Conservation (phyloP, 2,797 vertebrate species). For the Notolepis coatsorum region DNA sequence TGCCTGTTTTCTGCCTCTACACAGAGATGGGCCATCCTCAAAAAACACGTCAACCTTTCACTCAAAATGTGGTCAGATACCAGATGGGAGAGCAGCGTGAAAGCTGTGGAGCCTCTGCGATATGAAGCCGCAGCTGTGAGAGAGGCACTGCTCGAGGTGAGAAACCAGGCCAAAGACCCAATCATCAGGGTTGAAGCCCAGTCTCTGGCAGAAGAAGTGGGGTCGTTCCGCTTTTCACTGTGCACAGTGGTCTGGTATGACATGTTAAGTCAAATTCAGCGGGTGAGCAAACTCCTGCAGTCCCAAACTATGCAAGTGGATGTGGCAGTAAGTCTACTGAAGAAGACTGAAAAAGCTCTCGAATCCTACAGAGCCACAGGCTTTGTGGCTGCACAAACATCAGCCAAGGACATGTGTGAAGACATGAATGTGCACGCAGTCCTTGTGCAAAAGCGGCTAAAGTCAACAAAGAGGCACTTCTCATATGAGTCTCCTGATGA, state of each 20-base stretch:
- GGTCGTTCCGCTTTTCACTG: slow-evolving; percentile 25
- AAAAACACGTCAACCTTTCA: slow-evolving; percentile 29
- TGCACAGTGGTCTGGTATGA: slow-evolving; percentile 32
- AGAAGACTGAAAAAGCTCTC: slow-evolving; percentile 9
- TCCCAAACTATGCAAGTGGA: too few relatives aligned
- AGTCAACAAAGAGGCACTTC: background rate
- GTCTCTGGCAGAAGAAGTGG: slow-evolving; percentile 32
- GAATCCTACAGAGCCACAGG: slow-evolving; percentile 15
- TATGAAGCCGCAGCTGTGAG: slow-evolving; percentile 31
- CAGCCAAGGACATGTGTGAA: slow-evolving; percentile 11
- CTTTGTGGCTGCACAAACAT: slow-evolving; percentile 11
- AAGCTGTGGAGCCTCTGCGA: slow-evolving; percentile 32
- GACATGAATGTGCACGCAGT: too few relatives aligned
- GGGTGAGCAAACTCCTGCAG: slow-evolving; percentile 38
- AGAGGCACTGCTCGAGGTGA: slow-evolving; percentile 36
- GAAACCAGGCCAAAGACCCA: slow-evolving; percentile 30
- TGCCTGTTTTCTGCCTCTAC: slow-evolving; percentile 33
- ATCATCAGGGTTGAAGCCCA: slow-evolving; percentile 26
- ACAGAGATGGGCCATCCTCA: slow-evolving; percentile 30
- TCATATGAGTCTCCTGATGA: slow-evolving; percentile 1
- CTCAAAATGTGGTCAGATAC: slow-evolving; percentile 40
- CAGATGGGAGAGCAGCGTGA: slow-evolving; percentile 38
- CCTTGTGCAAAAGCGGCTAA: background rate
- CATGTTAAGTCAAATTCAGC: slow-evolving; percentile 17
- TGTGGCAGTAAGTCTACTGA: slow-evolving; percentile 19